These are phyloP conservation scores for Torymus tubicola DNA, from an alignment of 2,888 invertebrate species.

Conservation along the genomic window DNA sequence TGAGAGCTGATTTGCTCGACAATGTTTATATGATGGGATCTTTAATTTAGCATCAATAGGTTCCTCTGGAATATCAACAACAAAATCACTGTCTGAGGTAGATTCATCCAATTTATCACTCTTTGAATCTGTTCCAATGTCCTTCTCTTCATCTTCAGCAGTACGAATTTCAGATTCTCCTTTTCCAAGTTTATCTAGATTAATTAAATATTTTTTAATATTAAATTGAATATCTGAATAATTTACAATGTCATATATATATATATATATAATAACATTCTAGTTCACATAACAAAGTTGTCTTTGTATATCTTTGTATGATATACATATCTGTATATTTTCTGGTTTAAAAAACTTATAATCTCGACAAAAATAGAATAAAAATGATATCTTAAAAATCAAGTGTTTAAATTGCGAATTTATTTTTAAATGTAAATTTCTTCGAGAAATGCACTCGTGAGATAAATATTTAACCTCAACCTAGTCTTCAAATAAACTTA, in stretches of 20 bases:
- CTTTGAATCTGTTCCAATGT: constrained; percentile 75
- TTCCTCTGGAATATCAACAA: constrained; percentile 71
- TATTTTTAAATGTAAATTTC: background rate
- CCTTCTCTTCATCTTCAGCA: constrained; percentile 79
- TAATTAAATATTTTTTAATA: too few relatives aligned
- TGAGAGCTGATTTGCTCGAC: constrained; percentile 70
- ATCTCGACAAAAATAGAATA: too few relatives aligned
- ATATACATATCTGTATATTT: too few relatives aligned
- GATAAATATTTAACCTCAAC: too few relatives aligned
- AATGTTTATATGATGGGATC: constrained; percentile 72
- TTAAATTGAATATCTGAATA: too few relatives aligned
- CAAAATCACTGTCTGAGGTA: constrained; percentile 68
- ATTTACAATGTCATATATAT: too few relatives aligned
- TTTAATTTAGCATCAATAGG: constrained; percentile 67
- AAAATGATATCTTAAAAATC: background rate
- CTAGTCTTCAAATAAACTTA: too few relatives aligned
- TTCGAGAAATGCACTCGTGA: too few relatives aligned
- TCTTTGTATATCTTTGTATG: too few relatives aligned
- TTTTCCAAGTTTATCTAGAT: constrained; percentile 72
- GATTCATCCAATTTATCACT: constrained; percentile 69
- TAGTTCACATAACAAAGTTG: too few relatives aligned
- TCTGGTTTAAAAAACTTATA: too few relatives aligned
- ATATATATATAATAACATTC: too few relatives aligned
- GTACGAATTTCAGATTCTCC: constrained; percentile 78
- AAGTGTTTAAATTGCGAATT: background rate